Evolutionary conservation across 2,797 vertebrate genomes (phyloP), one percentile per base, ranked within the genome.

Genomic region (Morus bassanus): DNA sequence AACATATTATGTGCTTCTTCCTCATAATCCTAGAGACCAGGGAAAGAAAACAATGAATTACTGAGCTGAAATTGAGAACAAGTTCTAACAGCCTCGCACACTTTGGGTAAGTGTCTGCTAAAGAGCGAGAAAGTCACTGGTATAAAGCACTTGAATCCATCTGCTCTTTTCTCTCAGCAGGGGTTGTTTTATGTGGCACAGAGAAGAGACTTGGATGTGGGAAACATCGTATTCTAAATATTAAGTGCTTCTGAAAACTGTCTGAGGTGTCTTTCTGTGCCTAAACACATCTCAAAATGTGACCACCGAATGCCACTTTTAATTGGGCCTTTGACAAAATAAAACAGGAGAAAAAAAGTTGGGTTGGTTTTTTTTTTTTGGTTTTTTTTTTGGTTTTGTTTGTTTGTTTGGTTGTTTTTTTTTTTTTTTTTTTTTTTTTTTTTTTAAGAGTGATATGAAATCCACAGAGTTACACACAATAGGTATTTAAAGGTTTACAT

Each of bases 161-260:
- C 90, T 56, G 76, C 76, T 74, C 68, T 79, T n/a, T 77, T 56
- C 83, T 90, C 92, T 83, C 79, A 56, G 41, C 83, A 77, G 90
- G 79, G 18, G 6, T 35, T 88, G 48, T 75, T 95, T 86, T 74
- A 64, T 7, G 11, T n/a, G 64, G 56, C 46, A 19, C 2, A 83
- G 13, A 43, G 28, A 82, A 59, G 21, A 85, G 60, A 63, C 27
- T 54, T 35, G 54, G 43, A 77, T 7, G 2, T 80, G 68, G 56
- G 73, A 83, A 91, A 88, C 60, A 89, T 31, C 1, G 0, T 39
- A 60, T 79, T 83, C 72, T 59, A 85, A 88, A 54, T 65, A 82
- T 17, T 43, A 54, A 48, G 48, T 1, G 0, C 25, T 73, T 80
- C 46, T 73, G 51, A 80, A 87, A 91, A 39, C 16, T 64, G 28